Conservation (phyloP, 2,113 vertebrate species). For the Nycticorax nycticorax region DNA sequence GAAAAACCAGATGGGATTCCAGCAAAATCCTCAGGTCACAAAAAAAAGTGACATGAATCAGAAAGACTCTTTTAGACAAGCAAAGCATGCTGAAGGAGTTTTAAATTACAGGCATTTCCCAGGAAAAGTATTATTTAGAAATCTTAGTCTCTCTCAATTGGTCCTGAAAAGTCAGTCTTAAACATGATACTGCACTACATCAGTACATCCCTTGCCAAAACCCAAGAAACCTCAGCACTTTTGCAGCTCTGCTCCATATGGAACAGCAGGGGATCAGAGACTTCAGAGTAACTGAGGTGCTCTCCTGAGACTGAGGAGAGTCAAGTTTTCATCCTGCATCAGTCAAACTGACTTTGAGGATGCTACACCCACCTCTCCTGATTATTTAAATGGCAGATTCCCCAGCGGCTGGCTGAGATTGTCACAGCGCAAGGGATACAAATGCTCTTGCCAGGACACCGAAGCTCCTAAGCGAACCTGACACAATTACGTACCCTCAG, state of each 20-base stretch:
- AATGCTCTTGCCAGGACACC: neutral
- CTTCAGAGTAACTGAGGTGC: neutral
- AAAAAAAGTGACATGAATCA: neutral
- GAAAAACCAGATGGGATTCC: neutral
- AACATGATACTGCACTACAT: neutral
- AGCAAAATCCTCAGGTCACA: constrained; percentile 1
- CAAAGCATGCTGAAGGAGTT: neutral
- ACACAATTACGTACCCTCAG: neutral
- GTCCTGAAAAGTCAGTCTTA: neutral
- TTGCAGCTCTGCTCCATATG: neutral
- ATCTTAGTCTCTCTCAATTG: neutral
- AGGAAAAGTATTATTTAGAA: neutral
- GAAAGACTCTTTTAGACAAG: neutral
- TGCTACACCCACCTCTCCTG: neutral
- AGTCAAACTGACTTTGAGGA: neutral
- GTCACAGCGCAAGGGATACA: neutral
- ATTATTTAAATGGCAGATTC: neutral
- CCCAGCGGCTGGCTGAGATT: neutral
- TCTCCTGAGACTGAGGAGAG: neutral
- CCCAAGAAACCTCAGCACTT: neutral
- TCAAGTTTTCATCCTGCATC: neutral
- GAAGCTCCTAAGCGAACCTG: neutral
- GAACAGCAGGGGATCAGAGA: neutral
- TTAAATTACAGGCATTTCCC: neutral
- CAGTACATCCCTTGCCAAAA: neutral